A percentile compares a stretch with the other conserved stretches of the same genome.
Evolutionary conservation across 1,140 invertebrate species (phyloP).

Genomic region (Diabrotica virgifera): DNA sequence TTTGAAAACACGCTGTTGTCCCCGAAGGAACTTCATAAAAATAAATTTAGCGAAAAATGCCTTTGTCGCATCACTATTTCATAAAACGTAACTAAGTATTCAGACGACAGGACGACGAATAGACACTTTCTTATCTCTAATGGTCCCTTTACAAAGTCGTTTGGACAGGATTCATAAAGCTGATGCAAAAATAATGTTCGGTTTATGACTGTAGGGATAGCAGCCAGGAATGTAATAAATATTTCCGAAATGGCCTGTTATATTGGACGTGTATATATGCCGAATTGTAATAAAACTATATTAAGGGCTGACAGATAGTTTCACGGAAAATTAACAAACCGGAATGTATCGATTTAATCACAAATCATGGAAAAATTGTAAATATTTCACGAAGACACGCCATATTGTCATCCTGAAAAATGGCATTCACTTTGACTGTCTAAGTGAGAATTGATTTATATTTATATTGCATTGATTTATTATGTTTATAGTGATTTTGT

Average conservation of each 20-base stretch:
- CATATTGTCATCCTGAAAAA: constrained; percentile 10
- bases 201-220: background rate
- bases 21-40: too few species aligned
- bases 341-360: background rate
- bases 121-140: background rate
- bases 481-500: too few species aligned
- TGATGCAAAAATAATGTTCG: constrained; percentile 2
- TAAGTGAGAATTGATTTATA: too few species aligned
- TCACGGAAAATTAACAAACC: background rate
- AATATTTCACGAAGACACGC: background rate
- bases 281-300: constrained; percentile 1
- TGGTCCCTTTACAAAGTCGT: background rate
- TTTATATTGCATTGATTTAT: too few species aligned
- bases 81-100: too few species aligned
- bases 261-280: constrained; percentile 2
- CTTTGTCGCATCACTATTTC: too few species aligned
- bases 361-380: background rate
- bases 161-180: background rate
- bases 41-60: too few species aligned
- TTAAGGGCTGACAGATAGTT: background rate
- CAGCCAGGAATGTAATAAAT: constrained; percentile 2
- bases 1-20: too few species aligned
- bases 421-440: too few species aligned
- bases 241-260: background rate
- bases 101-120: too few species aligned